Percentiles rank a stretch among this genome's conserved stretches.
phyloP scores from a whole-genome alignment of 2,888 invertebrate genomes.

The Ametastegia equiseti region DNA sequence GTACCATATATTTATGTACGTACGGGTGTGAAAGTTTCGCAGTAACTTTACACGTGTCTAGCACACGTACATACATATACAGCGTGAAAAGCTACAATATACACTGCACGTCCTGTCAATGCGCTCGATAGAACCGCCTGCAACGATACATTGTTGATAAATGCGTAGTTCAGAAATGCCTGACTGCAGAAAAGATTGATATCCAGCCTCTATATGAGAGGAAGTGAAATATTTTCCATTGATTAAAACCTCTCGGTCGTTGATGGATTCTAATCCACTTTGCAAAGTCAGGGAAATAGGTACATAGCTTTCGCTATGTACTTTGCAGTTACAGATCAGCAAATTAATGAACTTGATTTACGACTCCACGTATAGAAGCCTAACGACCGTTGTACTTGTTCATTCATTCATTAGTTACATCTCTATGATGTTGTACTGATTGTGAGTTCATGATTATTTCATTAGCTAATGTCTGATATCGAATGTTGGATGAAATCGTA shows the following conservation, averaged over 20 bases:
- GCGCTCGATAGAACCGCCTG: not conserved
- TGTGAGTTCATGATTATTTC: too few relatives aligned
- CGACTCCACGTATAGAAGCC: not conserved
- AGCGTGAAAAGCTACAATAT: too few relatives aligned
- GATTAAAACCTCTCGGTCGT: not conserved
- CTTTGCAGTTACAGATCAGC: slow-evolving; percentile 8
- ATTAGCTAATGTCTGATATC: too few relatives aligned
- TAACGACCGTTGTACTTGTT: not conserved
- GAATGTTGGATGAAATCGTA: too few relatives aligned
- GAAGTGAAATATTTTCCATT: not conserved
- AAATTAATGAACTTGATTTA: slow-evolving; percentile 18
- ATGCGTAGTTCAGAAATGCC: not conserved
- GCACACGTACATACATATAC: not conserved
- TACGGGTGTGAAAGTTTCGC: slow-evolving; percentile 25
- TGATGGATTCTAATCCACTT: not conserved
- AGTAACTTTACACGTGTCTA: not conserved
- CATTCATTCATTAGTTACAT: too few relatives aligned
- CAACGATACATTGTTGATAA: not conserved
- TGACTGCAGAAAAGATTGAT: not conserved
- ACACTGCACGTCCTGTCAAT: not conserved
- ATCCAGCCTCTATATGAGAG: not conserved
- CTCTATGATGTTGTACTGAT: too few relatives aligned
- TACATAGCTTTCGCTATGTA: not conserved
- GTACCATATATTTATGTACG: too few relatives aligned
- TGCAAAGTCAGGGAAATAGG: not conserved